A percentile compares a stretch with the other conserved stretches of the same genome.
phyloP scores from a whole-genome alignment of 2,888 invertebrate species.

The Cancer borealis region DNA sequence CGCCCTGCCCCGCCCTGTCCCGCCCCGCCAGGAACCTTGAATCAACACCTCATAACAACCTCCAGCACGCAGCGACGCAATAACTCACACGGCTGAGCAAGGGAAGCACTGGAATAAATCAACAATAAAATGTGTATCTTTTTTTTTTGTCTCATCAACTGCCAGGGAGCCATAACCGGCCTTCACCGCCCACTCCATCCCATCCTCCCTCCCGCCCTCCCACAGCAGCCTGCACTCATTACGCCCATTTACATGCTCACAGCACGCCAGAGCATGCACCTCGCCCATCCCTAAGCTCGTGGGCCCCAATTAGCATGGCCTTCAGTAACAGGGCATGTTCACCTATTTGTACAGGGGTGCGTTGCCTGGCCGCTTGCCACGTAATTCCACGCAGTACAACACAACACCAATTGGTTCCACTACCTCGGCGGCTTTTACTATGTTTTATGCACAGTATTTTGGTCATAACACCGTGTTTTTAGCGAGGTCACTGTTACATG shows the following conservation, averaged over 20 bases:
- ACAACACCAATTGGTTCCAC: background rate
- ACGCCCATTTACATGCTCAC: constrained; percentile 38
- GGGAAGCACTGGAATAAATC: background rate
- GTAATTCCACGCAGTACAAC: background rate
- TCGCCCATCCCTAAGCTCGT: constrained; percentile 42
- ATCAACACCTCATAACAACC: background rate
- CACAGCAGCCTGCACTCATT: background rate
- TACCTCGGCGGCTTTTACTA: background rate
- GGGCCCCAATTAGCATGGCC: constrained; percentile 22
- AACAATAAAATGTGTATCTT: constrained; percentile 5
- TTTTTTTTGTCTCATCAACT: background rate
- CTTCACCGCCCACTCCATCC: background rate
- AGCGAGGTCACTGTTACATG: background rate
- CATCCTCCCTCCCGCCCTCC: background rate
- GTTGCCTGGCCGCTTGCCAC: background rate
- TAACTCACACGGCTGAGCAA: constrained; percentile 21
- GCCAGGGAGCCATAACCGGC: background rate
- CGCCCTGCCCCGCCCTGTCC: background rate
- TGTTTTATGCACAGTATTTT: background rate
- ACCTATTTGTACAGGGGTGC: background rate
- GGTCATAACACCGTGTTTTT: background rate
- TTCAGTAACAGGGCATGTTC: constrained; percentile 27
- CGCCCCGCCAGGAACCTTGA: background rate
- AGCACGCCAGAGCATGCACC: background rate
- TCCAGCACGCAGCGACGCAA: constrained; percentile 24